Conservation (phyloP, 2,797 vertebrate species). For the Harpagifer antarcticus region DNA sequence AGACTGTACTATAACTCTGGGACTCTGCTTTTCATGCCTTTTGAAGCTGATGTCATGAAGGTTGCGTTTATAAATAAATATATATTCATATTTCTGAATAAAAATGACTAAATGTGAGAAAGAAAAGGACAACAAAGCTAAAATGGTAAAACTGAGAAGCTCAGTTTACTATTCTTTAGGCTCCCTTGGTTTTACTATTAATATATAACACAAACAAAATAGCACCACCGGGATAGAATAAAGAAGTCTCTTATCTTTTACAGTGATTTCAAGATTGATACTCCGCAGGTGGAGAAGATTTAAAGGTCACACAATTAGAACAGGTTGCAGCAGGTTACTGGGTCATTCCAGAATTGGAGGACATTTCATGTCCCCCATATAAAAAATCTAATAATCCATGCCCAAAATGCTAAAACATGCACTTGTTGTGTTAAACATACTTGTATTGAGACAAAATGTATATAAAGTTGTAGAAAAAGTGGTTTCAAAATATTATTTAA, state of each 20-base stretch:
- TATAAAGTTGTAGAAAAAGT: too few species aligned
- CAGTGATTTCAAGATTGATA: background rate
- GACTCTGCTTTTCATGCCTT: slow-evolving; percentile 4
- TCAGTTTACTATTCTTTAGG: background rate
- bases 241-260: background rate
- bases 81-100: slow-evolving; percentile 10
- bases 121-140: slow-evolving; percentile 6
- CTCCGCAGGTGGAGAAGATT: background rate
- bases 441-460: too few species aligned
- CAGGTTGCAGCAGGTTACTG: background rate
- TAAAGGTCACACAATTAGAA: background rate
- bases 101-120: background rate
- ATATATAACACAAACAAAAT: slow-evolving; percentile 10
- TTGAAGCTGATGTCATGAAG: slow-evolving; percentile 26
- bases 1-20: background rate
- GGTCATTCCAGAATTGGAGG: too few species aligned
- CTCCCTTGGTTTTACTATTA: slow-evolving; percentile 5
- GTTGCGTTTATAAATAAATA: slow-evolving; percentile 19
- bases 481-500: too few species aligned
- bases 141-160: background rate
- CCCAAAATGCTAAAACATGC: too few species aligned
- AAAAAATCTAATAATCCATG: too few species aligned
- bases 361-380: too few species aligned
- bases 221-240: slow-evolving; percentile 6
- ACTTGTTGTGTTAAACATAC: too few species aligned